phyloP scores from a whole-genome alignment of 2,888 invertebrate genomes.

The Hypomecis atomaria region DNA sequence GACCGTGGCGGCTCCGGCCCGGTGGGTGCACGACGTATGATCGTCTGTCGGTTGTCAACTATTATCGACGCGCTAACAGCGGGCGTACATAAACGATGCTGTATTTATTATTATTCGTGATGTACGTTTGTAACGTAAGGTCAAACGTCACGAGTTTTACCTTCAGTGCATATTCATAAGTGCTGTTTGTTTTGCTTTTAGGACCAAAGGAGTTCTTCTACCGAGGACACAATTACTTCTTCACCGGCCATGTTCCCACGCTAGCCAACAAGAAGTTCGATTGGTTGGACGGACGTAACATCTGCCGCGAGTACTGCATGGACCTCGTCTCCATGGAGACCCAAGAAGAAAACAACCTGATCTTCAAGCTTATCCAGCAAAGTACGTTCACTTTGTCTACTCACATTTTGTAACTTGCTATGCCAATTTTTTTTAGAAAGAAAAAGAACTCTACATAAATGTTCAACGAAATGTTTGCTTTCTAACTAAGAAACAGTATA shows the following conservation, averaged over 20 bases:
- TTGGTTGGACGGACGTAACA: slow-evolving; percentile 95
- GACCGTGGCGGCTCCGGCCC: slow-evolving; percentile 60
- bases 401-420: too few species aligned
- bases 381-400: slow-evolving; percentile 75
- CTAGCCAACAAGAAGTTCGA: slow-evolving; percentile 92
- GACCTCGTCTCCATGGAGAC: slow-evolving; percentile 95
- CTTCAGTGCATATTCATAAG: slow-evolving; percentile 36
- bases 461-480: too few species aligned
- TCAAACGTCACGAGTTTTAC: slow-evolving; percentile 42
- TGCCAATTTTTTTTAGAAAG: too few species aligned
- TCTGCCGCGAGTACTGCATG: slow-evolving; percentile 97
- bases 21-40: slow-evolving; percentile 63
- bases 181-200: slow-evolving; percentile 55
- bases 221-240: slow-evolving; percentile 95
- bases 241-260: slow-evolving; percentile 91
- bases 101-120: slow-evolving; percentile 46
- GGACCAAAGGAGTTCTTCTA: slow-evolving; percentile 96
- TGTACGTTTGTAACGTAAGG: slow-evolving; percentile 50
- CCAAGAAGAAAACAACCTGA: slow-evolving; percentile 95
- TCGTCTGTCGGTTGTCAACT: slow-evolving; percentile 41
- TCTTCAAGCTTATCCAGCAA: slow-evolving; percentile 94
- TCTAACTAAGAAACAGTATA: too few species aligned
- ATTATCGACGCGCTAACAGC: slow-evolving; percentile 50
- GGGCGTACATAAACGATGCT: slow-evolving; percentile 38
- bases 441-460: too few species aligned